phyloP scores from a whole-genome alignment of 2,888 invertebrate species.

The Tolmerus cingulatus region DNA sequence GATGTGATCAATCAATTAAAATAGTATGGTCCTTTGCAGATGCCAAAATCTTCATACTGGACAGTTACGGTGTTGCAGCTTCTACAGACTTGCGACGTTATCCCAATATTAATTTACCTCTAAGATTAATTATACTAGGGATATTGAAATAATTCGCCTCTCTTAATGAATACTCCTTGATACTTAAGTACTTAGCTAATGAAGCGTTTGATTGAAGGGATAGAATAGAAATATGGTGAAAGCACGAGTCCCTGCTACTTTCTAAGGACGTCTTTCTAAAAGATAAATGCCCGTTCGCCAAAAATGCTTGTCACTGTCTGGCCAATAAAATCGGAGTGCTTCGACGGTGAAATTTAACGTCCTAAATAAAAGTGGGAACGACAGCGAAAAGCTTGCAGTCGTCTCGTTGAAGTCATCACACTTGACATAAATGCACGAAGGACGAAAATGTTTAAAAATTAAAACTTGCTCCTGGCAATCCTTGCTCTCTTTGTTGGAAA shows the following conservation, averaged over 20 bases:
- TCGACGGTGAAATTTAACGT: neutral
- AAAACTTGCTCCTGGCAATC: neutral
- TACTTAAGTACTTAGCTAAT: neutral
- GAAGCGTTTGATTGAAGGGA: neutral
- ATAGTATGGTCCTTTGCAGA: neutral
- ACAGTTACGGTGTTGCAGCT: neutral
- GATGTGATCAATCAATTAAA: neutral
- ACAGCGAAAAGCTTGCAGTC: neutral
- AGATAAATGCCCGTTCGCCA: neutral
- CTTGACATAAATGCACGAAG: conserved; percentile 16
- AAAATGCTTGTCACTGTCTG: neutral
- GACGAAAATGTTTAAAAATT: conserved; percentile 13
- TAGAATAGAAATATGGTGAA: neutral
- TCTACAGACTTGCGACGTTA: neutral
- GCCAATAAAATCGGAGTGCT: neutral
- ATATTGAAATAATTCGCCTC: neutral
- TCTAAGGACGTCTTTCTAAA: neutral
- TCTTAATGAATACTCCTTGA: neutral
- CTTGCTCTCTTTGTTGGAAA: neutral
- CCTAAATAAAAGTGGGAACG: neutral
- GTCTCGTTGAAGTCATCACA: neutral
- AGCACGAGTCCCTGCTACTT: neutral
- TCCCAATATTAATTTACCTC: neutral
- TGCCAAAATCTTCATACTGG: neutral
- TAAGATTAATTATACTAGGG: neutral